A percentile compares a stretch with the other conserved stretches of the same genome.
These are phyloP conservation scores for Psix sp. DNA, from an alignment of 1,140 invertebrate species.

Conservation along the genomic window DNA sequence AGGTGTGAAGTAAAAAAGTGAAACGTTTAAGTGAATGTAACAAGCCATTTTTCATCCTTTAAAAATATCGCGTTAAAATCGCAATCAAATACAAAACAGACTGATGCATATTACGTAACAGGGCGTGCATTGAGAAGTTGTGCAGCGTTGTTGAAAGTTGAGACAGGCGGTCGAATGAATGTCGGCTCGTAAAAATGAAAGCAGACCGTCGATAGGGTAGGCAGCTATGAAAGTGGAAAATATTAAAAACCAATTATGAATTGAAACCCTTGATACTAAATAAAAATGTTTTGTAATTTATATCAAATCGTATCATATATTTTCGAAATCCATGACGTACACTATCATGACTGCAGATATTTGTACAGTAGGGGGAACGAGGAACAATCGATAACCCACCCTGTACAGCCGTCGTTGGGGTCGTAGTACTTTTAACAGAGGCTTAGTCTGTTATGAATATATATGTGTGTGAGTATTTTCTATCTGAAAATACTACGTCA, in stretches of 20 bases:
- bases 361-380: constrained; percentile 58
- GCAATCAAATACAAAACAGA: no score
- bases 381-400: constrained; percentile 67
- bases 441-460: constrained; percentile 32
- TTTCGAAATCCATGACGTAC: constrained; percentile 60
- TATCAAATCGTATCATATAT: constrained; percentile 51
- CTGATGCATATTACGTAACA: constrained; percentile 49
- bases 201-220: no score
- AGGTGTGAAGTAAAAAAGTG: no score
- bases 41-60: no score
- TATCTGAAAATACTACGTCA: no score
- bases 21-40: no score
- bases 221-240: no score
- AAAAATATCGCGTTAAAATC: no score
- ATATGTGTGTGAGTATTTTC: background rate
- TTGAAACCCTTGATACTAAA: no score
- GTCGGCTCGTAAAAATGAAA: constrained; percentile 7
- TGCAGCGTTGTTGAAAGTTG: constrained; percentile 38
- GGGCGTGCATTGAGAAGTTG: constrained; percentile 48
- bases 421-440: constrained; percentile 62
- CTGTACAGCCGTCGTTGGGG: constrained; percentile 59
- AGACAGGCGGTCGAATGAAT: constrained; percentile 9
- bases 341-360: constrained; percentile 66
- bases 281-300: no score
- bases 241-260: no score